Base-by-base conservation (phyloP, 2,113 vertebrate genomes). In the Zosterops hypoxanthus region DNA sequence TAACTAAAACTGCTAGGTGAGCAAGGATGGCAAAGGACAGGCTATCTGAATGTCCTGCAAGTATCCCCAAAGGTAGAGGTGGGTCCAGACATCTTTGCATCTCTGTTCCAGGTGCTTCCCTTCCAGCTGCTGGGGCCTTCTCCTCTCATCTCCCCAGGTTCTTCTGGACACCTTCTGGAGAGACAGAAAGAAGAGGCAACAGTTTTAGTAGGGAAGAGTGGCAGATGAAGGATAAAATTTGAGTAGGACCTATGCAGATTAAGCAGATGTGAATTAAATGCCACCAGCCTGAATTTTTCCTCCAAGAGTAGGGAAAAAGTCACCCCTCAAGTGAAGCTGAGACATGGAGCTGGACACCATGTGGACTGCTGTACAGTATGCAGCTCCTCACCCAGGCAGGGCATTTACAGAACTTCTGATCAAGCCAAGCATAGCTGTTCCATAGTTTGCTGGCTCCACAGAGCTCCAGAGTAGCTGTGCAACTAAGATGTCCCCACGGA, bases 381-480 rank as follows among this genome's bases (percentile, higher is more conserved):
- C 23, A 73, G n/a, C 65, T 83, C 31, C 57, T 81, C 47, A 49
- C 19, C 12, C 60, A 86, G 47, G 14, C 3, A 9, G 14, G 25
- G 55, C 42, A 63, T 66, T 88, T 55, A 55, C 61, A 77, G 57
- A 44, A 57, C 42, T 50, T 39, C 63, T 83, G n/a, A 64, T 12
- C 42, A 83, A 75, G 61, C 33, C 0, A 0, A 66, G 21, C 4
- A 1, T 23, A 36, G 6, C n/a, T 7, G 12, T 12, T 46, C 31
- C 19, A 14, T 24, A 22, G 59, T 56, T 55, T 56, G 18, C 22
- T 68, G 69, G 16, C 11, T 82, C 29, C 2, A 4, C 47, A 73
- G n/a, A 78, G 26, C 21, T 79, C 57, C 26, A 68, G 26, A 87
- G n/a, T 8, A 91, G 24, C 73, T 2, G 0, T n/a, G 25, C 22